Evolutionary conservation across 2,888 invertebrate genomes (phyloP).

Genomic region (Chrysotoxum bicinctum): DNA sequence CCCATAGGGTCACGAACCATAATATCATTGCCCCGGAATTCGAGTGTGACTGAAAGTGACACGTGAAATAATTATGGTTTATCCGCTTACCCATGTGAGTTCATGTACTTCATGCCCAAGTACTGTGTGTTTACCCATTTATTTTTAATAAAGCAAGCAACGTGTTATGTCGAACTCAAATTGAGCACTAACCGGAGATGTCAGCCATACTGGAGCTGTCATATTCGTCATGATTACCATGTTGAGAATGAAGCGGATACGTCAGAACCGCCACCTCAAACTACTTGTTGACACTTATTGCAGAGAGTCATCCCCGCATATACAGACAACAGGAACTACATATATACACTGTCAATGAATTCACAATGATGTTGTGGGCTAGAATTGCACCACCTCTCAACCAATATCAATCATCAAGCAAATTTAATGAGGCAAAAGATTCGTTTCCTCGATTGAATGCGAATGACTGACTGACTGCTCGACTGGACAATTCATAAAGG

Average conservation of each 20-base stretch:
- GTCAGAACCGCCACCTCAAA: neutral
- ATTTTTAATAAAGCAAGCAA: slow-evolving; percentile 24
- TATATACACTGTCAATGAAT: slow-evolving; percentile 19
- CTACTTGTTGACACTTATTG: slow-evolving; percentile 64
- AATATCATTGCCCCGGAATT: neutral
- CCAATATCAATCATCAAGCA: slow-evolving; percentile 72
- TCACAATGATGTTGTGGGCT: slow-evolving; percentile 46
- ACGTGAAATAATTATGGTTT: slow-evolving; percentile 34
- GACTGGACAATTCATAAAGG: slow-evolving; percentile 67
- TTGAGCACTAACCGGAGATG: slow-evolving; percentile 27
- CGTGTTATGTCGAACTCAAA: slow-evolving; percentile 21
- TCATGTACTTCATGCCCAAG: neutral
- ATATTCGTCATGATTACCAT: slow-evolving; percentile 32
- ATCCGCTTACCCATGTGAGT: slow-evolving; percentile 15
- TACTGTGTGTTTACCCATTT: neutral
- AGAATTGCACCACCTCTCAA: slow-evolving; percentile 54
- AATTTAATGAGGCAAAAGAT: slow-evolving; percentile 70
- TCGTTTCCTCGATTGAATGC: slow-evolving; percentile 69
- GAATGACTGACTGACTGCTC: slow-evolving; percentile 23
- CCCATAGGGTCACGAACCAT: neutral
- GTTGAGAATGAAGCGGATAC: slow-evolving; percentile 18
- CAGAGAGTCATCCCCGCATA: slow-evolving; percentile 6
- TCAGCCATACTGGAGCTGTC: slow-evolving; percentile 19
- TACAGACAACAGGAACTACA: neutral
- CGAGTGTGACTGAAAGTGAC: slow-evolving; percentile 13